phyloP scores from a whole-genome alignment of 2,113 vertebrate genomes.

The Paraplagusia blochii region DNA sequence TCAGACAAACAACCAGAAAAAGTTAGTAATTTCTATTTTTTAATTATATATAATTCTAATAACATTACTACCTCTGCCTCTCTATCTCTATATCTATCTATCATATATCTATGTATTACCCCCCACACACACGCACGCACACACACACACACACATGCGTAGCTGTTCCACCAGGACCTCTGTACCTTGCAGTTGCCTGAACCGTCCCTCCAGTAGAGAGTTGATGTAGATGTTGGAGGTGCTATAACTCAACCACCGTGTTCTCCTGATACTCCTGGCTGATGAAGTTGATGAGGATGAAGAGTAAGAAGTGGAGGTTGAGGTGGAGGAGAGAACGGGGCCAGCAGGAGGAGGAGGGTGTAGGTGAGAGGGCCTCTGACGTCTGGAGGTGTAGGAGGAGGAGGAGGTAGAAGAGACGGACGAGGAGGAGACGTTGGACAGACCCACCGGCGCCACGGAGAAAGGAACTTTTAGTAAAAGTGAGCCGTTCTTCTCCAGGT shows the following conservation, averaged over 20 bases:
- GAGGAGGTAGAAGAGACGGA: constrained; percentile 46
- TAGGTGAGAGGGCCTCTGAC: constrained; percentile 48
- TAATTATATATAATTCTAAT: no score
- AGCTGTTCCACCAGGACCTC: background rate
- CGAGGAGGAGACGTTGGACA: constrained; percentile 46
- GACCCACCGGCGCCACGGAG: constrained; percentile 17
- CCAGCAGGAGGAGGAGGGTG: constrained; percentile 28
- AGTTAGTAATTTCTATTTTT: no score
- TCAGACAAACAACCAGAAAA: no score
- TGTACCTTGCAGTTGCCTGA: constrained; percentile 81
- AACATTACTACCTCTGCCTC: background rate
- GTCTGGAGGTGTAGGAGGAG: constrained; percentile 52
- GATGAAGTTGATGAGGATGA: constrained; percentile 61
- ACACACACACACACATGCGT: constrained; percentile 17
- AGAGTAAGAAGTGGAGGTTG: constrained; percentile 2
- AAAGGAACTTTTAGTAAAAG: constrained; percentile 49
- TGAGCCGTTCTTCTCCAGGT: constrained; percentile 69
- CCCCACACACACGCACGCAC: constrained; percentile 12
- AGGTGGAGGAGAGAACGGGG: constrained; percentile 4
- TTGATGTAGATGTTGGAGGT: constrained; percentile 78
- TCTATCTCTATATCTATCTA: no score
- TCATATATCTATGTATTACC: no score
- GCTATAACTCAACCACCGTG: constrained; percentile 77
- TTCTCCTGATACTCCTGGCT: constrained; percentile 68
- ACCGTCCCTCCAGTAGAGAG: constrained; percentile 79